Conservation (phyloP, 2,113 vertebrate genomes). For the Noctilio leporinus region DNA sequence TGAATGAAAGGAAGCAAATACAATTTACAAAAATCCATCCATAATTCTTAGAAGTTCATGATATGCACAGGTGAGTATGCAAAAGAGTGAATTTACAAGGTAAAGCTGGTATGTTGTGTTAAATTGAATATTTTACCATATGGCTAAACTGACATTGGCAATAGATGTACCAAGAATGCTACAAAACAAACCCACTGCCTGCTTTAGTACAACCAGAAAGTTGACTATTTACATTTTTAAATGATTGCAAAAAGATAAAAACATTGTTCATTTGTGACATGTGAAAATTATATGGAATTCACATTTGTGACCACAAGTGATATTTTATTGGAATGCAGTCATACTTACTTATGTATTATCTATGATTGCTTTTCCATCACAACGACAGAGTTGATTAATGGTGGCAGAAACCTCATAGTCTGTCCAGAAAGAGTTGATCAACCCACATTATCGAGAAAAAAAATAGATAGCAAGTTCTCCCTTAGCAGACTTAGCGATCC, state of each 20-base stretch:
- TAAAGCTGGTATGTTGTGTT: background rate
- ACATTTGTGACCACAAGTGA: background rate
- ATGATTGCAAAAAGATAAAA: background rate
- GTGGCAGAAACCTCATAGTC: background rate
- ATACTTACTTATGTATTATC: background rate
- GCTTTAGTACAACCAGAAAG: background rate
- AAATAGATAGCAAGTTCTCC: background rate
- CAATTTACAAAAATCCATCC: background rate
- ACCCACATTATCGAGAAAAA: background rate
- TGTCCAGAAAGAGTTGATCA: background rate
- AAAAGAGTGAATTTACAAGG: background rate
- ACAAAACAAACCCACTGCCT: background rate
- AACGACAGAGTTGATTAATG: background rate
- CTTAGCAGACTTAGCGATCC: background rate
- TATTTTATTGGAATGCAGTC: background rate
- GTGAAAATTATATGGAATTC: background rate
- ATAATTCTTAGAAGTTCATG: background rate
- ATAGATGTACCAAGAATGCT: background rate
- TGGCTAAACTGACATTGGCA: background rate
- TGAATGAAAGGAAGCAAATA: background rate
- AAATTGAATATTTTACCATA: background rate
- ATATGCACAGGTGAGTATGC: background rate
- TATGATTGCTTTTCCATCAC: background rate
- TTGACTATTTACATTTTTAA: background rate
- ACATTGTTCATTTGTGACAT: background rate